phyloP scores from a whole-genome alignment of 2,797 vertebrate genomes.

The Schizopygopsis pylzovi region DNA sequence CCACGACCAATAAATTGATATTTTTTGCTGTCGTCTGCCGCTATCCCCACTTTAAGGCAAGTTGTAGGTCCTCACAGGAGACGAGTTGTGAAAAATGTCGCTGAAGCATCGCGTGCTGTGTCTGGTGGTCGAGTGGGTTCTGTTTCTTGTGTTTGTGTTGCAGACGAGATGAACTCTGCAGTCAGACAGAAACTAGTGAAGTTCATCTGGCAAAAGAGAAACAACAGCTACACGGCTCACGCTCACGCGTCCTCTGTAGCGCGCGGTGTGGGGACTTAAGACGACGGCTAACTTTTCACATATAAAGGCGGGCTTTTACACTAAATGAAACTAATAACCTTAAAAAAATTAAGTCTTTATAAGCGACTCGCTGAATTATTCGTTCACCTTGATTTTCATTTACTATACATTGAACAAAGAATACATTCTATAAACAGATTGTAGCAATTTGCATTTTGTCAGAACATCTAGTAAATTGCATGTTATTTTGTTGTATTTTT shows the following conservation, averaged over 20 bases:
- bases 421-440: no score
- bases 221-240: not conserved
- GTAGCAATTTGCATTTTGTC: no score
- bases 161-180: not conserved
- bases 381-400: no score
- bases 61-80: not conserved
- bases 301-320: no score
- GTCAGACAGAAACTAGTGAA: not conserved
- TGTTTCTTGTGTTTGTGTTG: not conserved
- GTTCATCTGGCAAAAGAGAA: not conserved
- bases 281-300: not conserved
- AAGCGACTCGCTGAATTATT: no score
- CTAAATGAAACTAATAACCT: no score
- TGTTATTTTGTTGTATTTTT: no score
- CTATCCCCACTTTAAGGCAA: not conserved
- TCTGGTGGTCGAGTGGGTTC: not conserved
- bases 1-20: not conserved
- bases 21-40: not conserved
- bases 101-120: not conserved
- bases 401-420: no score
- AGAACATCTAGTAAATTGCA: no score
- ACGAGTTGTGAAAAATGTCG: not conserved
- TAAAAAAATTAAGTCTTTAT: no score
- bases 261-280: not conserved
- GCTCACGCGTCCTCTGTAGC: not conserved